Evolutionary conservation across 2,113 vertebrate genomes (phyloP).

Genomic region (Syngnathoides biaculeatus): DNA sequence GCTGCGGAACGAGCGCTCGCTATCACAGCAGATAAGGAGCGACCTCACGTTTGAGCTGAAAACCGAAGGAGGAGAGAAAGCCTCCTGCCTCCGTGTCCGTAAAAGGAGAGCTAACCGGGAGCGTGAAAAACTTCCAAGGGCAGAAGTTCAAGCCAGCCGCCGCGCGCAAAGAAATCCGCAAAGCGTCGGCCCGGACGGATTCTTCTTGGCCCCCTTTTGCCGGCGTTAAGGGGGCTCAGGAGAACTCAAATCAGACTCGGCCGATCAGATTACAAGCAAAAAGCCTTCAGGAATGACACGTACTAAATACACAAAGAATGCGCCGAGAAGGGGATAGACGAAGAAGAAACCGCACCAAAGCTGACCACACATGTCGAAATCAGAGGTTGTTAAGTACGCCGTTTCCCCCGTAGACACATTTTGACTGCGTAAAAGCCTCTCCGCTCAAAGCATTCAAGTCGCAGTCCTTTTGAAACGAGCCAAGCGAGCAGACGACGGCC

Average conservation of each 20-base stretch:
- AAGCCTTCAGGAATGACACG: not conserved
- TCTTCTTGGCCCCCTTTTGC: not conserved
- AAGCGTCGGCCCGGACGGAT: conserved; percentile 3
- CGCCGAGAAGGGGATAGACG: not conserved
- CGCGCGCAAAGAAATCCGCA: conserved; percentile 38
- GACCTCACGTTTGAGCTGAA: conserved; percentile 24
- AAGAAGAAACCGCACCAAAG: not conserved
- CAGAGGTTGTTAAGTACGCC: not conserved
- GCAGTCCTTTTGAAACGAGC: not conserved
- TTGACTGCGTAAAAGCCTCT: not conserved
- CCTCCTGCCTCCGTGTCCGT: conserved; percentile 34
- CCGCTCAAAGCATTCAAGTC: not conserved
- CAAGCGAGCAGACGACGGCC: not conserved
- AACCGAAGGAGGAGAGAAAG: conserved; percentile 23
- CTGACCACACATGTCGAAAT: not conserved
- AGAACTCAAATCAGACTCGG: not conserved
- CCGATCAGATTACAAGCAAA: not conserved
- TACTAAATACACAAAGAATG: conserved; percentile 7
- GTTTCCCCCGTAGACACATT: not conserved
- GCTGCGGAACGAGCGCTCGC: conserved; percentile 2
- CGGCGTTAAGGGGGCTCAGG: not conserved
- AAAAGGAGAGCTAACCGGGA: conserved; percentile 45
- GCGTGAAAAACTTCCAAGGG: conserved; percentile 36
- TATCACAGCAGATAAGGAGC: conserved; percentile 14
- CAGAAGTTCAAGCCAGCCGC: conserved; percentile 48